Conservation (phyloP, 2,888 invertebrate genomes). For the Drosophila picticornis region DNA sequence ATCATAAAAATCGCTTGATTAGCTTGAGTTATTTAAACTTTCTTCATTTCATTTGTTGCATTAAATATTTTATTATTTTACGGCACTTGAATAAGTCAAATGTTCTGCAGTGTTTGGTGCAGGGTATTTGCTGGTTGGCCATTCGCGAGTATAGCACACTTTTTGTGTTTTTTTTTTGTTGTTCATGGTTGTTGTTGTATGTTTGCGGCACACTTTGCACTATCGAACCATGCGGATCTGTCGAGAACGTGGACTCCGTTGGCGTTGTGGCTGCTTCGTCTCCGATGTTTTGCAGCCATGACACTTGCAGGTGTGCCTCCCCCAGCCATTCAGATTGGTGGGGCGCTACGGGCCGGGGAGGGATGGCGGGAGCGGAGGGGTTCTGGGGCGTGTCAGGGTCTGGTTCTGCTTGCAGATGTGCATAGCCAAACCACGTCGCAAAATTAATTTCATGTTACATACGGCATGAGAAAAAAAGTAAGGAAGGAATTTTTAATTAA, state of each 20-base stretch:
- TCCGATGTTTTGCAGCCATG: constrained; percentile 41
- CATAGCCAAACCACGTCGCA: constrained; percentile 65
- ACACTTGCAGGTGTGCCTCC: constrained; percentile 60
- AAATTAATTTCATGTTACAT: constrained; percentile 79
- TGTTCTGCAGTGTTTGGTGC: not conserved
- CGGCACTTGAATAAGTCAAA: not conserved
- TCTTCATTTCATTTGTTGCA: not conserved
- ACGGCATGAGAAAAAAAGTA: constrained; percentile 34
- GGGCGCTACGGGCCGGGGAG: not conserved
- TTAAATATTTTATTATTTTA: not conserved
- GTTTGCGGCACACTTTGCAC: constrained; percentile 77
- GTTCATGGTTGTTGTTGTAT: constrained; percentile 22
- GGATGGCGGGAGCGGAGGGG: not conserved
- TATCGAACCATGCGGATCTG: constrained; percentile 70
- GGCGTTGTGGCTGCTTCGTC: constrained; percentile 26
- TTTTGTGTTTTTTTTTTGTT: constrained; percentile 13
- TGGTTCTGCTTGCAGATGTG: constrained; percentile 60
- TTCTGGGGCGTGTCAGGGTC: constrained; percentile 37
- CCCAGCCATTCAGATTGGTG: constrained; percentile 8
- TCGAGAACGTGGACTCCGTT: constrained; percentile 35
- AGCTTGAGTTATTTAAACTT: not conserved
- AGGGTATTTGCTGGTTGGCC: not conserved
- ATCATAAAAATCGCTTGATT: not conserved
- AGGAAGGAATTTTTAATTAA: constrained; percentile 81
- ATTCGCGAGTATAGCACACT: not conserved